A percentile compares a stretch with the other conserved stretches of the same genome.
Evolutionary conservation across 2,888 invertebrate species (phyloP).

Genomic region (Cynaeus angustus): DNA sequence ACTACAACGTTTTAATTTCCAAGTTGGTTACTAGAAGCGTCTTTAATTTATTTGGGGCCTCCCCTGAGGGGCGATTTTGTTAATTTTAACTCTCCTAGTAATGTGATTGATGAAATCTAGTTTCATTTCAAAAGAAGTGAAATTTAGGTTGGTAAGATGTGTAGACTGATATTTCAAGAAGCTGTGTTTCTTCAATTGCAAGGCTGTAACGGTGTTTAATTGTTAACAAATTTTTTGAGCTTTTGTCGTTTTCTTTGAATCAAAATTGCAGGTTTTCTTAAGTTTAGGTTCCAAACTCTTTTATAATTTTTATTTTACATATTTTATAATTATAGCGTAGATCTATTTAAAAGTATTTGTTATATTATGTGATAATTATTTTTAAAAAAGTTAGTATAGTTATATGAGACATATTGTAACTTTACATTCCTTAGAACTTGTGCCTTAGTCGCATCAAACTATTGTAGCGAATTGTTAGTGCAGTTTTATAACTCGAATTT

Average conservation of each 20-base stretch:
- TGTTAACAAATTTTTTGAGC: slow-evolving; percentile 31
- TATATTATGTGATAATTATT: slow-evolving; percentile 47
- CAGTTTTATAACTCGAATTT: slow-evolving; percentile 28
- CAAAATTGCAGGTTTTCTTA: slow-evolving; percentile 36
- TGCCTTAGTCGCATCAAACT: slow-evolving; percentile 53
- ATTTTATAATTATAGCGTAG: slow-evolving; percentile 39
- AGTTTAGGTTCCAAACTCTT: slow-evolving; percentile 12
- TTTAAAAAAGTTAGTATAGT: slow-evolving; percentile 35
- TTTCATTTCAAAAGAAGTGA: slow-evolving; percentile 28
- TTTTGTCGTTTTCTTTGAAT: slow-evolving; percentile 22
- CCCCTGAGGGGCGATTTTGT: slow-evolving; percentile 9
- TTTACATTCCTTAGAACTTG: slow-evolving; percentile 55
- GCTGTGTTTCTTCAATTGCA: slow-evolving; percentile 33
- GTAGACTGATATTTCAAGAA: slow-evolving; percentile 40
- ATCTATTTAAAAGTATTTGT: slow-evolving; percentile 45
- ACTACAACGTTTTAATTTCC: slow-evolving; percentile 73
- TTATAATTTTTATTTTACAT: slow-evolving; percentile 39
- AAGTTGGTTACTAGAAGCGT: slow-evolving; percentile 16
- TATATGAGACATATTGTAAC: slow-evolving; percentile 36
- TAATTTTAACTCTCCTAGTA: slow-evolving; percentile 36
- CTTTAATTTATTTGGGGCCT: slow-evolving; percentile 7
- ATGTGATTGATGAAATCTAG: slow-evolving; percentile 22
- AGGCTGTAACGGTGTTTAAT: slow-evolving; percentile 33
- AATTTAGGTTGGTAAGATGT: slow-evolving; percentile 31
- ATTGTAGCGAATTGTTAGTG: slow-evolving; percentile 40